Conservation (phyloP, 1,140 invertebrate genomes). For the Euwallacea similis region DNA sequence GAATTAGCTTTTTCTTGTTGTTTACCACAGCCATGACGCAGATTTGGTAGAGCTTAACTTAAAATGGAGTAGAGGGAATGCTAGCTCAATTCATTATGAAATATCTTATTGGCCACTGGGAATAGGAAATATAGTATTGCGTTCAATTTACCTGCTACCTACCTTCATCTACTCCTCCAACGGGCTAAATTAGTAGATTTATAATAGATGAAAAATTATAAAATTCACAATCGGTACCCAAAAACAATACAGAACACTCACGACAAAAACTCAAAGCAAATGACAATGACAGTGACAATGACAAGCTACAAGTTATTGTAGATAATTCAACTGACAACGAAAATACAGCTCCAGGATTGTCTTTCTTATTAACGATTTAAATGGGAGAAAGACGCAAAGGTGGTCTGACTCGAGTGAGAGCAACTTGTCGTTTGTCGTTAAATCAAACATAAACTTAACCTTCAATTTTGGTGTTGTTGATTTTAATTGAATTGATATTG, state of each 20-base stretch:
- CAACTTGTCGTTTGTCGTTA: too few relatives aligned
- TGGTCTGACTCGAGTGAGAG: too few relatives aligned
- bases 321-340: too few relatives aligned
- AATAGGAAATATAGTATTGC: conserved; percentile 5
- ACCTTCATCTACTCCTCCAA: conserved; percentile 50
- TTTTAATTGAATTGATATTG: too few relatives aligned
- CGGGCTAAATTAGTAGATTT: conserved; percentile 43
- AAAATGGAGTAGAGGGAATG: neutral
- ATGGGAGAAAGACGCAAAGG: too few relatives aligned
- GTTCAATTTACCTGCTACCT: conserved; percentile 10
- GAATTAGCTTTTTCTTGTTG: conserved; percentile 20
- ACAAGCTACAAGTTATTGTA: too few relatives aligned
- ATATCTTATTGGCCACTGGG: neutral
- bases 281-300: too few relatives aligned
- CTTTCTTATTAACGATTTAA: too few relatives aligned
- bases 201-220: conserved; percentile 42
- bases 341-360: too few relatives aligned
- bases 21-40: conserved; percentile 38
- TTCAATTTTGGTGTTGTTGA: too few relatives aligned
- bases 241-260: conserved; percentile 44
- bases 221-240: conserved; percentile 35
- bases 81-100: conserved; percentile 7
- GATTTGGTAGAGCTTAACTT: conserved; percentile 6
- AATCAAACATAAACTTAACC: too few relatives aligned
- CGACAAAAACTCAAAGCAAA: conserved; percentile 23